Evolutionary conservation across 2,113 vertebrate genomes (phyloP).

Genomic region (Bubo scandiacus): DNA sequence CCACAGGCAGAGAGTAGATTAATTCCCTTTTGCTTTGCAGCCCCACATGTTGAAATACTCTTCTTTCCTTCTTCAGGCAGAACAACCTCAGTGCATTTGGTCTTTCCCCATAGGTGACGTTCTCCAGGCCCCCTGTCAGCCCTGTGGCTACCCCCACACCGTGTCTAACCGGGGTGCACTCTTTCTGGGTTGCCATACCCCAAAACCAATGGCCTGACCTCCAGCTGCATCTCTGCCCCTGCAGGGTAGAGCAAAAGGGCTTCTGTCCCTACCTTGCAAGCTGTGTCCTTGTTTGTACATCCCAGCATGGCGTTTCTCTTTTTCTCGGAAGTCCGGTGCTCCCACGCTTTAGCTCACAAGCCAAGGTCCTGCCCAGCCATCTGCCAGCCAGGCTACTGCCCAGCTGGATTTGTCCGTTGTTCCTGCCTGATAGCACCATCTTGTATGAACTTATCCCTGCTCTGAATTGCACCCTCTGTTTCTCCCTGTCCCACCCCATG

Average conservation of each 20-base stretch:
- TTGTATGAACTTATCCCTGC: fast-evolving
- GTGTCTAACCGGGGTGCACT: fast-evolving
- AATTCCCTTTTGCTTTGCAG: neutral
- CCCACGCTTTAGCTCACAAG: neutral
- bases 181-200: neutral
- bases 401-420: fast-evolving
- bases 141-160: fast-evolving
- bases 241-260: neutral
- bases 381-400: neutral
- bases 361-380: neutral
- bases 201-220: neutral
- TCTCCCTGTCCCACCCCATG: fast-evolving
- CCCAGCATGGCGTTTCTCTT: neutral
- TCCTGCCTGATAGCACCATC: neutral
- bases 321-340: fast-evolving
- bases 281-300: neutral
- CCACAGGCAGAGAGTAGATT: neutral
- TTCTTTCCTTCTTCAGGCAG: neutral
- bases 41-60: neutral
- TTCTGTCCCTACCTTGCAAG: fast-evolving
- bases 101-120: neutral
- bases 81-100: neutral
- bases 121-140: neutral
- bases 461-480: neutral
- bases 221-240: neutral